Evolutionary conservation across 2,888 invertebrate genomes (phyloP).

Genomic region (Caenorhabditis panamensis): DNA sequence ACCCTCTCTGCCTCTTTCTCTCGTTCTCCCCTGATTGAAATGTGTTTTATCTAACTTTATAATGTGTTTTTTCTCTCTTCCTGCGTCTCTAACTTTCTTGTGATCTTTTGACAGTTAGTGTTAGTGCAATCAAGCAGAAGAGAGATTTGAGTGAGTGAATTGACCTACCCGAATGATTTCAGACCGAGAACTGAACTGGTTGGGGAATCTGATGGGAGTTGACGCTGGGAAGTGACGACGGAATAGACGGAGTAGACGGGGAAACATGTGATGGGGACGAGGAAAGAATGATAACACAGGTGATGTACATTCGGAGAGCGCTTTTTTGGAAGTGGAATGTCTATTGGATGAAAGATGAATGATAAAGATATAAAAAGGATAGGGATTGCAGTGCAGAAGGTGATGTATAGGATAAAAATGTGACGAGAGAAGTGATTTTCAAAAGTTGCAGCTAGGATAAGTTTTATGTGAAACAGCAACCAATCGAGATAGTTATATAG

Average conservation of each 20-base stretch:
- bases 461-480: too few relatives aligned
- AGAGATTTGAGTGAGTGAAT: neutral
- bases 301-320: conserved; percentile 9
- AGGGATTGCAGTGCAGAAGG: neutral
- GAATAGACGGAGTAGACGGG: neutral
- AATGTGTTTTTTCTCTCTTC: conserved; percentile 12
- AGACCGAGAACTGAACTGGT: too few relatives aligned
- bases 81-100: conserved; percentile 6
- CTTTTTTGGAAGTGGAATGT: too few relatives aligned
- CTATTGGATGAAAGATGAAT: too few relatives aligned
- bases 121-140: neutral
- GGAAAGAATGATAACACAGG: neutral
- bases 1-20: conserved; percentile 26
- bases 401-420: neutral
- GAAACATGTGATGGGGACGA: conserved; percentile 9
- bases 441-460: neutral
- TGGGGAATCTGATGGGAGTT: too few relatives aligned
- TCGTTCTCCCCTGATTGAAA: conserved; percentile 6
- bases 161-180: conserved; percentile 19
- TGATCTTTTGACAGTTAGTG: conserved; percentile 11
- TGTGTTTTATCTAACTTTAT: conserved; percentile 9
- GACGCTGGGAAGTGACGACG: neutral
- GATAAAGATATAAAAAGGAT: too few relatives aligned
- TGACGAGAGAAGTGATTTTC: neutral
- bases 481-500: too few relatives aligned